These are phyloP conservation scores for Diprion similis DNA, from an alignment of 1,140 invertebrate species.

Conservation along the genomic window DNA sequence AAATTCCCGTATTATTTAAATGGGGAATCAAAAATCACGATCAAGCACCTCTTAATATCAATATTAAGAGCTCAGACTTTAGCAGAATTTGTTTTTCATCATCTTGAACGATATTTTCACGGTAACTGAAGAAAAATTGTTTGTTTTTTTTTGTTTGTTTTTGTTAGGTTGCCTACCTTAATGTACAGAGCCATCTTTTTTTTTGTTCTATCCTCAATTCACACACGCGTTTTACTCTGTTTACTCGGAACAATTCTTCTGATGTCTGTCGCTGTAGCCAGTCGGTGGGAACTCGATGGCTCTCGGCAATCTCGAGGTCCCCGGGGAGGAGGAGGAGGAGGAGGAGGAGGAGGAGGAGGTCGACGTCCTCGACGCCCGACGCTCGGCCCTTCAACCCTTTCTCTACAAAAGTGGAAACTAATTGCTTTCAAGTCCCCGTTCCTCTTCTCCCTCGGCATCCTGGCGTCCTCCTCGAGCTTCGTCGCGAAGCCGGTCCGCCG, in stretches of 20 bases:
- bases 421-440: background rate
- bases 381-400: background rate
- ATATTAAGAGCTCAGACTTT: no score
- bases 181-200: no score
- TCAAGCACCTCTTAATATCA: no score
- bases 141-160: no score
- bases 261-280: background rate
- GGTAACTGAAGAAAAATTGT: no score
- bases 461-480: no score
- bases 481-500: background rate
- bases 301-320: slow-evolving; percentile 1
- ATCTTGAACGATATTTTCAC: no score
- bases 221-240: background rate
- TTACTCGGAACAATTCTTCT: background rate
- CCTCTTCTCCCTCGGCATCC: background rate
- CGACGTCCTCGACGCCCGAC: background rate
- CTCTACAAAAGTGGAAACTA: slow-evolving; percentile 5
- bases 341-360: background rate
- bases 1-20: no score
- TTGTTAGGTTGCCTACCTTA: no score
- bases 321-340: background rate
- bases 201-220: no score
- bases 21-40: no score
- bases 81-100: no score
- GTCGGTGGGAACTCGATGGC: background rate